Percentiles rank a stretch among this genome's conserved stretches.
phyloP scores from a whole-genome alignment of 92 coral and sea anemone species.

The Bergia sp. region DNA sequence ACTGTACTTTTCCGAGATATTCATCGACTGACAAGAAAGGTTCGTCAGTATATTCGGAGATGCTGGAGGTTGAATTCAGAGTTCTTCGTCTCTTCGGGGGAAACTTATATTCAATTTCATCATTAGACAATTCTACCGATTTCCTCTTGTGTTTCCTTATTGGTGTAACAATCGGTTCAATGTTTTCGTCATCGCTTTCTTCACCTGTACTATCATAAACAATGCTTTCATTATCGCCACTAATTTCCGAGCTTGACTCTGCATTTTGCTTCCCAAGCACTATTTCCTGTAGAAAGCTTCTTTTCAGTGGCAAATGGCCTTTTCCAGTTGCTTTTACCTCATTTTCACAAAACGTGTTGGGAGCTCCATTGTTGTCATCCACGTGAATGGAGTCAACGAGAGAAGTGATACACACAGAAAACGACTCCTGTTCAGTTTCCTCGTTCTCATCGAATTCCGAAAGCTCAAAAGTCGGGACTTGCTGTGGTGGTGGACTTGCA shows the following conservation, averaged over 20 bases:
- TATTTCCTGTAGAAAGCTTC: neutral
- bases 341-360: neutral
- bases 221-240: slow-evolving; percentile 15
- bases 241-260: neutral
- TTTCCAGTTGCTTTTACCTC: neutral
- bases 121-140: slow-evolving; percentile 22
- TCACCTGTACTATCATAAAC: slow-evolving; percentile 46
- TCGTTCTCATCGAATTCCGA: slow-evolving; percentile 16
- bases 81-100: slow-evolving; percentile 40
- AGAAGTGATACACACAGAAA: slow-evolving; percentile 31
- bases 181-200: slow-evolving; percentile 21
- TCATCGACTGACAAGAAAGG: neutral
- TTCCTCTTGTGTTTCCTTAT: slow-evolving; percentile 35
- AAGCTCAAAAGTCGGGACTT: slow-evolving; percentile 34
- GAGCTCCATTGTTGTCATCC: slow-evolving; percentile 1
- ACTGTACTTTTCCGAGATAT: neutral
- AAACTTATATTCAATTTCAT: slow-evolving; percentile 6
- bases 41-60: slow-evolving; percentile 18
- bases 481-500: neutral
- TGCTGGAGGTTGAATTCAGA: slow-evolving; percentile 4
- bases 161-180: slow-evolving; percentile 29
- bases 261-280: neutral
- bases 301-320: neutral
- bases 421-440: slow-evolving; percentile 17
- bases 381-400: slow-evolving; percentile 22